Conservation (phyloP, 1,140 invertebrate species). For the Aphis craccivora region DNA sequence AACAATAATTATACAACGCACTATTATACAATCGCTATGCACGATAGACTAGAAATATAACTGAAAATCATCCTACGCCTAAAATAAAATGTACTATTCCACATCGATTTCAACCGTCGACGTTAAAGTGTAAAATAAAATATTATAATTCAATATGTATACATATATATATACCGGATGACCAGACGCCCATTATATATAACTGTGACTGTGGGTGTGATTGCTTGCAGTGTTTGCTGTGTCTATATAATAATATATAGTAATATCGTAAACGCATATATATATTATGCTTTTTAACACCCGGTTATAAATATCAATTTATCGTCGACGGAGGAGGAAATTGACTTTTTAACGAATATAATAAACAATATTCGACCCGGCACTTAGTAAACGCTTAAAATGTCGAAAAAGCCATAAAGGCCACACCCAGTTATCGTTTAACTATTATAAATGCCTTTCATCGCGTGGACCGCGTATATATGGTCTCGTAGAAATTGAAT, state of each 20-base stretch:
- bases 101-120: slow-evolving; percentile 4
- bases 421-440: slow-evolving; percentile 23
- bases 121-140: slow-evolving; percentile 13
- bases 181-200: not conserved
- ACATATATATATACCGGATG: not conserved
- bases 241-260: not conserved
- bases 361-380: not conserved
- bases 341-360: slow-evolving; percentile 18
- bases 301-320: slow-evolving; percentile 23
- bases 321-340: not conserved
- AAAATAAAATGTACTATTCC: slow-evolving; percentile 6
- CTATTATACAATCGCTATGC: not conserved
- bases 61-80: not conserved
- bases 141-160: not conserved
- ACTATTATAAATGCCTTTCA: slow-evolving; percentile 30
- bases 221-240: not conserved
- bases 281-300: slow-evolving; percentile 14
- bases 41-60: not conserved
- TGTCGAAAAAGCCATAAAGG: slow-evolving; percentile 22
- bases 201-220: not conserved
- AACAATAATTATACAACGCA: not conserved
- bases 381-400: slow-evolving; percentile 8
- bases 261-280: not conserved
- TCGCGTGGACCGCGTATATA: not conserved
- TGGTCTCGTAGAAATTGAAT: not conserved